A percentile compares a stretch with the other conserved stretches of the same genome.
Evolutionary conservation across 2,113 vertebrate genomes (phyloP).

Genomic region (Hipposideros armiger): DNA sequence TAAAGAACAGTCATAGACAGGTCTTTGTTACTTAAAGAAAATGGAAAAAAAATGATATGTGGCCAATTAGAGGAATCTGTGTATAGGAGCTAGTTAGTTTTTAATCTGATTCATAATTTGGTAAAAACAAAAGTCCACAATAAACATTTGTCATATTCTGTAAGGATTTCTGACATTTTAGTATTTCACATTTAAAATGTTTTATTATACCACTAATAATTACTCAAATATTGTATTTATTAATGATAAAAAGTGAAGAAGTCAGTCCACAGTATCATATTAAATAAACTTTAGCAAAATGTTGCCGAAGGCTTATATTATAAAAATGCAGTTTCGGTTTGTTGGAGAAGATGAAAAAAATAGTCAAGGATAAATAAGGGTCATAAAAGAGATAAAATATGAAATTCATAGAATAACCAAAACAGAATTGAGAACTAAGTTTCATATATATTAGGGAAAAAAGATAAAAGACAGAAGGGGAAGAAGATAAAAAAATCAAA

Average conservation of each 20-base stretch:
- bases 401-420: conserved; percentile 1
- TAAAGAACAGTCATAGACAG: not conserved
- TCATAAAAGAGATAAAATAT: conserved; percentile 53
- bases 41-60: not conserved
- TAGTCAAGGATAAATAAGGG: conserved; percentile 43
- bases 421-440: not conserved
- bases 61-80: not conserved
- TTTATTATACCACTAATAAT: not conserved
- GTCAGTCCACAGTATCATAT: not conserved
- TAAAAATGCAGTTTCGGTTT: conserved; percentile 36
- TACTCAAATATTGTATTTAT: not conserved
- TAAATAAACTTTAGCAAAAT: not conserved
- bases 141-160: not conserved
- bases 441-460: not conserved
- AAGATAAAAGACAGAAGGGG: not conserved
- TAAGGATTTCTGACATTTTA: not conserved
- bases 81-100: not conserved
- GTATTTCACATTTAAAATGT: not conserved
- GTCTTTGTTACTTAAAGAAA: not conserved
- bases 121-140: not conserved
- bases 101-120: not conserved
- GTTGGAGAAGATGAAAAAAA: conserved; percentile 49
- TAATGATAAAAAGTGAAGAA: not conserved
- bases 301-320: not conserved
- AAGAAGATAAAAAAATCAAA: not conserved